phyloP scores from a whole-genome alignment of 2,888 invertebrate genomes.

The Morpho deidamia region DNA sequence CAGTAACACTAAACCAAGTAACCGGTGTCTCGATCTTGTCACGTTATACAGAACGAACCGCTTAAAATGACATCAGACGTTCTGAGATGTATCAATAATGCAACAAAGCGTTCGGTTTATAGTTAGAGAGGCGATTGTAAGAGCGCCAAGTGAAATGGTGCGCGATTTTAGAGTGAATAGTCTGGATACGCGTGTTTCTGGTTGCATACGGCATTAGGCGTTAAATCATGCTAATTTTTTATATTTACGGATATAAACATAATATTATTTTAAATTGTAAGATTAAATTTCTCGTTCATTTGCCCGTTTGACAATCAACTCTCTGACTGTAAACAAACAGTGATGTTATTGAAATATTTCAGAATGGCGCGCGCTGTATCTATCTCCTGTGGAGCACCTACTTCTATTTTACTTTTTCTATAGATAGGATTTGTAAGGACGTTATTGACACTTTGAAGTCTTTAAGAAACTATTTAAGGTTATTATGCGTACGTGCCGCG shows the following conservation, averaged over 20 bases:
- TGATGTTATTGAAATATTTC: slow-evolving; percentile 6
- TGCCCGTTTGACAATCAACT: not conserved
- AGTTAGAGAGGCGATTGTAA: too few species aligned
- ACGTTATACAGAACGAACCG: not conserved
- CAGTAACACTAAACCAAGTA: too few species aligned
- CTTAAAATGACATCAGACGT: not conserved
- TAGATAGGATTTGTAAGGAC: not conserved
- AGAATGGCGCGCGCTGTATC: not conserved
- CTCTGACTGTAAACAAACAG: slow-evolving; percentile 6
- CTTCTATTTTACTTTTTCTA: not conserved
- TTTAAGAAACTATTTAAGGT: slow-evolving; percentile 16
- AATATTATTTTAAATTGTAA: too few species aligned
- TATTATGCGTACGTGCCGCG: slow-evolving; percentile 19
- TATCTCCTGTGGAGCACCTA: not conserved
- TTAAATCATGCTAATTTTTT: too few species aligned
- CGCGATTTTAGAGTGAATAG: too few species aligned
- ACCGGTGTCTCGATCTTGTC: too few species aligned
- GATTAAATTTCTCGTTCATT: not conserved
- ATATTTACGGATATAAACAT: too few species aligned
- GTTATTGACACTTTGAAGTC: not conserved
- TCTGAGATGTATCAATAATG: too few species aligned
- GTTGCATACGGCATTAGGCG: too few species aligned
- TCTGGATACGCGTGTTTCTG: too few species aligned
- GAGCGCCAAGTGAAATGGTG: too few species aligned
- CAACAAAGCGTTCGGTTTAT: too few species aligned